Percentiles rank a stretch among this genome's conserved stretches.
phyloP scores from a whole-genome alignment of 2,797 vertebrate species.

The Esox masquinongy region DNA sequence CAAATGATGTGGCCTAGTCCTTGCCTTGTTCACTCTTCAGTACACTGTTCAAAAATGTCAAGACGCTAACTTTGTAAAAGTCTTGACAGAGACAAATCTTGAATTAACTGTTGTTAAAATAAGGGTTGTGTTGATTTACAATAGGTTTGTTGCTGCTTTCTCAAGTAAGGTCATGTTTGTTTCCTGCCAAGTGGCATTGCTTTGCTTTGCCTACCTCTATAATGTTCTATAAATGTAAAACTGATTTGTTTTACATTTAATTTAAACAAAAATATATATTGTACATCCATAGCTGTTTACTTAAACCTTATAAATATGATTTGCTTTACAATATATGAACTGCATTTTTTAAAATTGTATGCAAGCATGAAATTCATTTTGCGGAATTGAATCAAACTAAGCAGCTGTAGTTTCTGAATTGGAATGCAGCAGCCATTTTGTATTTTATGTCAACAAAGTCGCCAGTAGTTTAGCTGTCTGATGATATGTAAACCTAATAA shows the following conservation, averaged over 20 bases:
- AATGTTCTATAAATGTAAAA: too few relatives aligned
- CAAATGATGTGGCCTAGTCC: not conserved
- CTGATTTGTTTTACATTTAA: not conserved
- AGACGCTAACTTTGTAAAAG: not conserved
- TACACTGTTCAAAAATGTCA: not conserved
- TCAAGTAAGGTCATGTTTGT: constrained; percentile 51
- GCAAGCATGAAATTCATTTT: not conserved
- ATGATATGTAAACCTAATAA: not conserved
- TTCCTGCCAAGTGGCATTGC: constrained; percentile 28
- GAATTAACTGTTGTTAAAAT: constrained; percentile 41
- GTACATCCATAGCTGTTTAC: not conserved
- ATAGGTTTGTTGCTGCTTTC: constrained; percentile 50
- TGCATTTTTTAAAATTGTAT: not conserved
- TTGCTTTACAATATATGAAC: not conserved
- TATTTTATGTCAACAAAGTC: constrained; percentile 12
- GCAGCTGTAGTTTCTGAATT: constrained; percentile 11
- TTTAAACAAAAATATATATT: not conserved
- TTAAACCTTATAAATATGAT: not conserved
- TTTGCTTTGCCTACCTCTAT: not conserved
- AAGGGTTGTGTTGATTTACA: constrained; percentile 39
- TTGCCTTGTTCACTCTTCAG: not conserved
- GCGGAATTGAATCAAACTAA: not conserved
- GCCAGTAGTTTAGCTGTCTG: not conserved
- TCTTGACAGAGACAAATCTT: not conserved
- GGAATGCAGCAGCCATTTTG: constrained; percentile 25